These are phyloP conservation scores for Oscheius sp. DNA, from an alignment of 2,888 invertebrate species.

Conservation along the genomic window DNA sequence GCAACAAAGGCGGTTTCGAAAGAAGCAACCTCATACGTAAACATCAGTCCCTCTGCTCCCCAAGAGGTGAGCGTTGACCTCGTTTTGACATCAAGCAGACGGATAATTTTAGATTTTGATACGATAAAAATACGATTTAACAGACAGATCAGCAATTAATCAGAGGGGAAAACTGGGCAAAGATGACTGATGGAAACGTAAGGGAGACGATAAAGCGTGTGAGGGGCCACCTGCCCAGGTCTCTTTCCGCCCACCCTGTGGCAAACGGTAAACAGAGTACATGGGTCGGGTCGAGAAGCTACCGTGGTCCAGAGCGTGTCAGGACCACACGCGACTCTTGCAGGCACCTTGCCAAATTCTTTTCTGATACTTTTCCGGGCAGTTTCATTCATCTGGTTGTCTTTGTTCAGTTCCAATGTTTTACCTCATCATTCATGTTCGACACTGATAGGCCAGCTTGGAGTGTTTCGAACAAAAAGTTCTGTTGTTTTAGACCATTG, in stretches of 20 bases:
- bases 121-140: too few species aligned
- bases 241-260: slow-evolving; percentile 38
- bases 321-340: not conserved
- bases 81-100: too few species aligned
- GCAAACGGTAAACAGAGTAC: slow-evolving; percentile 28
- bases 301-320: slow-evolving; percentile 8
- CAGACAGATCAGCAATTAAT: not conserved
- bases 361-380: not conserved
- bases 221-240: not conserved
- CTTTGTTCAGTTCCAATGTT: not conserved
- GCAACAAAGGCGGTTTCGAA: too few species aligned
- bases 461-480: too few species aligned
- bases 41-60: too few species aligned
- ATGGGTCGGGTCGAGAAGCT: slow-evolving; percentile 3
- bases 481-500: too few species aligned
- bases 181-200: not conserved
- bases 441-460: too few species aligned
- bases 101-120: too few species aligned
- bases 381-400: not conserved
- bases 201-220: not conserved
- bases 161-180: not conserved
- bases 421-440: too few species aligned
- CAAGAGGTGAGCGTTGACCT: too few species aligned
- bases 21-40: too few species aligned
- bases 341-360: not conserved